A percentile compares a stretch with the other conserved stretches of the same genome.
Evolutionary conservation across 2,888 invertebrate species (phyloP).

Genomic region (Anaspis maculata): DNA sequence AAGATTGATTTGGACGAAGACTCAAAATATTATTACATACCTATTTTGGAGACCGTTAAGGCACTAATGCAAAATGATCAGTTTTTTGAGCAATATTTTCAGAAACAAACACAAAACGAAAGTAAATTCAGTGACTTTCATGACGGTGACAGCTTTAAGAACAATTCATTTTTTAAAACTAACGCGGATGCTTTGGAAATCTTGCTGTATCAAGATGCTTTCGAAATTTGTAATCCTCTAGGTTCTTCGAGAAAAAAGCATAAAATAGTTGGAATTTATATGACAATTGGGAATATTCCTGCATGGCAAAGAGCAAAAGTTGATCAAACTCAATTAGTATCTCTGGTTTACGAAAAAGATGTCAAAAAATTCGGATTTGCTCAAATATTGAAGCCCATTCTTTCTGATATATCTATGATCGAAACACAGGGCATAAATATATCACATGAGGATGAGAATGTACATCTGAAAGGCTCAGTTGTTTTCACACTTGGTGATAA

Average conservation of each 20-base stretch:
- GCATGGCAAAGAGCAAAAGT: conserved; percentile 18
- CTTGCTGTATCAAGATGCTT: conserved; percentile 27
- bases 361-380: conserved; percentile 21
- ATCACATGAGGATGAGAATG: background rate
- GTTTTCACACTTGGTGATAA: conserved; percentile 20
- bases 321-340: conserved; percentile 25
- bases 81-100: too few species aligned
- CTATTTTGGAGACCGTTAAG: background rate
- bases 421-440: background rate
- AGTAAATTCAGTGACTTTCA: conserved; percentile 2
- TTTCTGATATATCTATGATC: background rate
- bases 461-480: conserved; percentile 17
- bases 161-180: conserved; percentile 11
- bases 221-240: conserved; percentile 28
- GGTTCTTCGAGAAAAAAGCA: conserved; percentile 26
- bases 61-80: background rate
- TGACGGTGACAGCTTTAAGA: conserved; percentile 10
- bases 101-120: too few species aligned
- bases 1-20: background rate
- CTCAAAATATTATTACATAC: background rate
- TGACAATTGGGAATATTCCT: conserved; percentile 24
- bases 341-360: conserved; percentile 22
- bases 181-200: conserved; percentile 12
- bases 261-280: conserved; percentile 26
- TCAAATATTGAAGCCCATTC: background rate